phyloP scores from a whole-genome alignment of 2,888 invertebrate genomes.

The Pristionchus exspectatus region DNA sequence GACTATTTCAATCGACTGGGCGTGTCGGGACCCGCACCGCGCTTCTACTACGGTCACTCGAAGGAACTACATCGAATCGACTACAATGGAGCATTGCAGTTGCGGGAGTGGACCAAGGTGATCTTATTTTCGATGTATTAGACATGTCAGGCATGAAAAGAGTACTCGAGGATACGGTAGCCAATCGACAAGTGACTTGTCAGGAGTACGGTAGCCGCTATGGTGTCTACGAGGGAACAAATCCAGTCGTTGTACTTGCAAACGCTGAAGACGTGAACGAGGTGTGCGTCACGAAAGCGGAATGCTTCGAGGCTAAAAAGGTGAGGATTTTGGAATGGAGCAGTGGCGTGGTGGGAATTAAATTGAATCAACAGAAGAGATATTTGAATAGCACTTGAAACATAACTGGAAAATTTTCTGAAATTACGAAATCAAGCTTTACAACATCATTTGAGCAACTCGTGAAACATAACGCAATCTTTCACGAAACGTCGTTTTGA shows the following conservation, averaged over 20 bases:
- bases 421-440: no score
- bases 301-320: constrained; percentile 47
- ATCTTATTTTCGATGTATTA: background rate
- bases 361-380: background rate
- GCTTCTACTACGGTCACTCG: constrained; percentile 32
- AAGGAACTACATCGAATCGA: constrained; percentile 1
- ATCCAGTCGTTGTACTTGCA: constrained; percentile 3
- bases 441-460: background rate
- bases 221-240: constrained; percentile 48
- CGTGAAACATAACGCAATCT: background rate
- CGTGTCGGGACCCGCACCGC: constrained; percentile 1
- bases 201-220: constrained; percentile 22
- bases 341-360: background rate
- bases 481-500: background rate
- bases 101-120: constrained; percentile 40
- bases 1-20: background rate
- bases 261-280: constrained; percentile 5
- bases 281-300: constrained; percentile 24
- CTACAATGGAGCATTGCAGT: background rate
- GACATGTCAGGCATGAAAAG: no score
- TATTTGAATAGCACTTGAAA: background rate
- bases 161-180: background rate
- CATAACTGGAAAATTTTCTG: background rate
- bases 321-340: background rate
- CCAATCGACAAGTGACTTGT: background rate